These are phyloP conservation scores for Pissodes strobi DNA, from an alignment of 1,140 invertebrate species.

Conservation along the genomic window DNA sequence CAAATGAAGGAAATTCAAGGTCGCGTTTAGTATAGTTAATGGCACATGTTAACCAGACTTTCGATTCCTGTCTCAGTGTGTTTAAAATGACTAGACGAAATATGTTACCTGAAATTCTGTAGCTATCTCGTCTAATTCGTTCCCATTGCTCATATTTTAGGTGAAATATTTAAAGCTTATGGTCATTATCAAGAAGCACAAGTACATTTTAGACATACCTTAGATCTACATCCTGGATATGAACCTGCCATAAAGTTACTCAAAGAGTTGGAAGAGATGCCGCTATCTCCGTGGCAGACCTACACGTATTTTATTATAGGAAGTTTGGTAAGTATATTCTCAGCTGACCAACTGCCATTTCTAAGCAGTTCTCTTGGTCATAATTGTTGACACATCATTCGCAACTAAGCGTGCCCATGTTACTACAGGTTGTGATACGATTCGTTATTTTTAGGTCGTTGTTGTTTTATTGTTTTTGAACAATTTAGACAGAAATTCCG, in stretches of 20 bases:
- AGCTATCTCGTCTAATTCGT: too few relatives aligned
- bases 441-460: conserved; percentile 9
- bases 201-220: conserved; percentile 76
- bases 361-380: too few relatives aligned
- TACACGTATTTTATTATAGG: conserved; percentile 86
- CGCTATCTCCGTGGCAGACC: conserved; percentile 73
- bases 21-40: too few relatives aligned
- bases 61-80: too few relatives aligned
- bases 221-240: conserved; percentile 82
- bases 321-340: conserved; percentile 68
- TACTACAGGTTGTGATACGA: too few relatives aligned
- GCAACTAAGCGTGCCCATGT: too few relatives aligned
- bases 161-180: conserved; percentile 83
- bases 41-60: too few relatives aligned
- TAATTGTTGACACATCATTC: too few relatives aligned
- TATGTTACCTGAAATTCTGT: too few relatives aligned
- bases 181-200: conserved; percentile 81
- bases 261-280: conserved; percentile 77
- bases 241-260: conserved; percentile 75
- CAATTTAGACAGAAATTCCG: conserved; percentile 1
- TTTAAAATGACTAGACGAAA: too few relatives aligned
- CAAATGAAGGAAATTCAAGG: too few relatives aligned
- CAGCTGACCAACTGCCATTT: too few relatives aligned
- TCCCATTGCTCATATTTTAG: conserved; percentile 67
- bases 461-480: conserved; percentile 17